These are phyloP conservation scores for Caenorhabditis afra DNA, from an alignment of 2,888 invertebrate genomes.

Conservation along the genomic window DNA sequence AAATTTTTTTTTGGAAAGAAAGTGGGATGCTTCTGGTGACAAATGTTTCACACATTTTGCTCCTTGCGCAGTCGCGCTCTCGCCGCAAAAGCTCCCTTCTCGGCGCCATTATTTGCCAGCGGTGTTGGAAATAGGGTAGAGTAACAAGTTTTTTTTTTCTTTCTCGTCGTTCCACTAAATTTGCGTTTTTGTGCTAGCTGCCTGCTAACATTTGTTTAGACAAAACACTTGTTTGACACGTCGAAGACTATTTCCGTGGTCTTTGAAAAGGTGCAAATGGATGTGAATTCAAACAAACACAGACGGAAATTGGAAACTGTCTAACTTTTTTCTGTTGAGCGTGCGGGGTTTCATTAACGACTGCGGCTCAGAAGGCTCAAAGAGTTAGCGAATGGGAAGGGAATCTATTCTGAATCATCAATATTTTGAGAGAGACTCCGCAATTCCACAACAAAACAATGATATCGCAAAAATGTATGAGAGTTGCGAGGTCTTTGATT, in stretches of 20 bases:
- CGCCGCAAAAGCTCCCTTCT: too few relatives aligned
- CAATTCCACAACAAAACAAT: constrained; percentile 15
- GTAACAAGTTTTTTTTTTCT: constrained; percentile 59
- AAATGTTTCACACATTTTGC: constrained; percentile 56
- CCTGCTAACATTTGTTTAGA: constrained; percentile 35
- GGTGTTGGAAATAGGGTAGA: constrained; percentile 21
- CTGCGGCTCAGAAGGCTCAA: not conserved
- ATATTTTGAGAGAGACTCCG: constrained; percentile 48
- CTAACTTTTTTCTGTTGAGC: too few relatives aligned
- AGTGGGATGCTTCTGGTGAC: constrained; percentile 2
- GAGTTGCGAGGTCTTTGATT: not conserved
- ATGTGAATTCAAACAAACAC: not conserved
- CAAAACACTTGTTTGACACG: constrained; percentile 62
- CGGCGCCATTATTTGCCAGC: constrained; percentile 25
- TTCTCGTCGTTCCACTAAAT: constrained; percentile 51
- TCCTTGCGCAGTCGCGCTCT: not conserved
- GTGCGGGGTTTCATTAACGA: too few relatives aligned
- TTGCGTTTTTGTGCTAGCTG: constrained; percentile 15
- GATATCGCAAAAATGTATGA: not conserved
- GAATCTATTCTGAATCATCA: constrained; percentile 44
- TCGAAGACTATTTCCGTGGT: constrained; percentile 36
- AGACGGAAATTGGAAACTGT: constrained; percentile 11
- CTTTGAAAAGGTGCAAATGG: not conserved
- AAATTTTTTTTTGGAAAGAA: not conserved
- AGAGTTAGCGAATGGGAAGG: not conserved